A percentile compares a stretch with the other conserved stretches of the same genome.
phyloP scores from a whole-genome alignment of 2,113 vertebrate species.

The Cyprinodon tularosa region DNA sequence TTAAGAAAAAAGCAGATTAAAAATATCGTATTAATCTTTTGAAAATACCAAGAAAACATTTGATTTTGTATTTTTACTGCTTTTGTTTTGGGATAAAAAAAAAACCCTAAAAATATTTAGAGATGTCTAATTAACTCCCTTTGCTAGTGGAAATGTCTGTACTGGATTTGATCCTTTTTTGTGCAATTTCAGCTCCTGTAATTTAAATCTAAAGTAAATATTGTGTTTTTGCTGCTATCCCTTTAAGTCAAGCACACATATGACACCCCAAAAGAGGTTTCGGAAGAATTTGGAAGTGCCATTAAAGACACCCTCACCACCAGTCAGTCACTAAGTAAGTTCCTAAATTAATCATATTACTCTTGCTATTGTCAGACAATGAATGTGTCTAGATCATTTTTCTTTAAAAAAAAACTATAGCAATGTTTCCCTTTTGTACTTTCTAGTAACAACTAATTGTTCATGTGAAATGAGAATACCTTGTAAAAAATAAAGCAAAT shows the following conservation, averaged over 20 bases:
- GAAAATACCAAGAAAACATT: neutral
- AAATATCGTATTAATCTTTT: neutral
- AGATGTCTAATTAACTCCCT: too few species aligned
- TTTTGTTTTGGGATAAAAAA: too few species aligned
- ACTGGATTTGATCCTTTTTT: too few species aligned
- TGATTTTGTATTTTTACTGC: too few species aligned
- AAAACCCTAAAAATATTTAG: too few species aligned
- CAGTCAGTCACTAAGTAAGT: conserved; percentile 45
- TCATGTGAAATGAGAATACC: neutral
- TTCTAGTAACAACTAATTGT: neutral
- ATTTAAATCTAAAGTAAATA: neutral
- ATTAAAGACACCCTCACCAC: conserved; percentile 63
- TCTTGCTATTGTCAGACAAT: neutral
- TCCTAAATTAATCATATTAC: neutral
- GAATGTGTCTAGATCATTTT: neutral
- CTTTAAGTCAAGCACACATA: conserved; percentile 73
- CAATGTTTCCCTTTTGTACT: neutral
- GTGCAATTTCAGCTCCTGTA: too few species aligned
- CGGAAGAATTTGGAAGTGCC: conserved; percentile 66
- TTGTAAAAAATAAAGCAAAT: neutral
- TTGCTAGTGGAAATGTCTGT: too few species aligned
- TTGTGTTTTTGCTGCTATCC: neutral
- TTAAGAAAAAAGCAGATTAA: too few species aligned
- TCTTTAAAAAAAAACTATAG: neutral
- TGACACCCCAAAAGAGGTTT: conserved; percentile 74